These are phyloP conservation scores for Eurytoma californica DNA, from an alignment of 2,888 invertebrate genomes.

Conservation along the genomic window DNA sequence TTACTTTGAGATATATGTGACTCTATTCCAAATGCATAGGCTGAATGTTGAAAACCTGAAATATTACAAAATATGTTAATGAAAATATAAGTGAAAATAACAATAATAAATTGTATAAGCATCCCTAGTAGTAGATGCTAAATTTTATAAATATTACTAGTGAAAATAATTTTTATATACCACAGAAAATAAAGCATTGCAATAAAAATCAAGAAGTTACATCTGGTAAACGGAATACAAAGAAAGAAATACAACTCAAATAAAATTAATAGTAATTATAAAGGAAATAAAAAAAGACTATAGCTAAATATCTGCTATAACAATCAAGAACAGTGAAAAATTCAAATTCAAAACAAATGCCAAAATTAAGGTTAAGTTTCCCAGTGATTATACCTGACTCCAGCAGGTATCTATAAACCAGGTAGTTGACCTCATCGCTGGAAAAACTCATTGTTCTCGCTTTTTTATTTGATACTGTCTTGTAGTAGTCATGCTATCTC, in stretches of 20 bases:
- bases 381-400: constrained; percentile 87
- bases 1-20: constrained; percentile 99
- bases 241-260: background rate
- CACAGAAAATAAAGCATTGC: too few relatives aligned
- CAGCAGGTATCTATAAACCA: constrained; percentile 98
- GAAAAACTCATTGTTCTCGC: constrained; percentile 91
- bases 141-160: too few relatives aligned
- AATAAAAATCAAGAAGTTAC: too few relatives aligned
- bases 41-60: constrained; percentile 96
- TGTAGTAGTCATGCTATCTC: constrained; percentile 27
- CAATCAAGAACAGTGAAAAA: background rate
- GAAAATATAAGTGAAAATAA: background rate
- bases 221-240: too few relatives aligned
- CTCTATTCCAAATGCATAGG: constrained; percentile 98
- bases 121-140: too few relatives aligned
- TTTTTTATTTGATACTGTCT: background rate
- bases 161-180: background rate
- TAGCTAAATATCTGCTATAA: too few relatives aligned
- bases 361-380: constrained; percentile 39
- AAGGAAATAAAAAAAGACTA: background rate
- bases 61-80: background rate
- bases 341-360: constrained; percentile 40
- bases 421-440: constrained; percentile 99
- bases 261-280: background rate
- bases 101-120: background rate